Base-by-base conservation (phyloP, 2,797 vertebrate species). In the Huso huso region DNA sequence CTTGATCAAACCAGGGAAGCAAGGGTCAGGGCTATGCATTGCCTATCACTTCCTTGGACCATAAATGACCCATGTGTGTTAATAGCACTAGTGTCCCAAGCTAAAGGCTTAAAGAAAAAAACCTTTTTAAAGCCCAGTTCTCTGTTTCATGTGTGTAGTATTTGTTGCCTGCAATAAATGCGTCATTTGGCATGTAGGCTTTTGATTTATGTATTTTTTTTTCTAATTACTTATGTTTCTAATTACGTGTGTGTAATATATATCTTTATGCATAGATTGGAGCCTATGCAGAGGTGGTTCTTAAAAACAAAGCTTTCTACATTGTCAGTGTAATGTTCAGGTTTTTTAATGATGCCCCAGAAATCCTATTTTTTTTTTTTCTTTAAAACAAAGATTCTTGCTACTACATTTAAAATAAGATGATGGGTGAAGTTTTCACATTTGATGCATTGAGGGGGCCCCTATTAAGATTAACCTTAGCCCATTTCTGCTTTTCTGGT, bases 391-490 rank as follows among this genome's bases (percentile, higher is more conserved):
- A 58, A 58, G 12, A 11, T 13, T 58, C 55, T 58, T 58, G 55
- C 55, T 58, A 13, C 7, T 18, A 18, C 18, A 18, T 18, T 18
- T 18, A 18, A 18, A 18, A 18, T 18, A 18, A 18, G 18, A 18
- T 18, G 18, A 18, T 18, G 18, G 18, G 18, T 18, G 18, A 18
- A 18, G 18, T 18, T 18, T 18, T 18, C 18, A 18, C 18, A 18
- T 18, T 11, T 58, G 55, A 68, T 90, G 83, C 79, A 85, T 88
- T 85, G 81, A 72, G 75, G 82, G 87, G 88, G 88, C 88, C 85
- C 84, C 86, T 83, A 77, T 86, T 85, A 84, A 89, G 85, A 87
- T 90, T 88, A 90, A 91, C 86, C 86, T 90, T 83, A 78, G 77
- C 86, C 88, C 74, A 75, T 90, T 87, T 87, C 83, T 86, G 73